phyloP scores from a whole-genome alignment of 1,140 invertebrate genomes.

The Matsumurasca onukii region DNA sequence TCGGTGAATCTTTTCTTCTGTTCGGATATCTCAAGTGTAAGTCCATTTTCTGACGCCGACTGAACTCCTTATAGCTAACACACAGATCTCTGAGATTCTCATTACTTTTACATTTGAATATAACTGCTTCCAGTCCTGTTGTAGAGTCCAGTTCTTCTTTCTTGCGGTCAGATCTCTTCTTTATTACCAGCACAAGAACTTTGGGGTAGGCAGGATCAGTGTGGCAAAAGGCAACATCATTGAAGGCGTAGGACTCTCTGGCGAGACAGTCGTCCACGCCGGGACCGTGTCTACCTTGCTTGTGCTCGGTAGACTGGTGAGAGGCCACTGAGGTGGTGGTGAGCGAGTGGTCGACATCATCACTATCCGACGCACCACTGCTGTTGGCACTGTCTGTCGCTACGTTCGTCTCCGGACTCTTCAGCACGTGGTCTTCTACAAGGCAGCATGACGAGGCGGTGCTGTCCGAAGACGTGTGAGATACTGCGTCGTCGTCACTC shows the following conservation, averaged over 20 bases:
- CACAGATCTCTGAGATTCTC: conserved; percentile 36
- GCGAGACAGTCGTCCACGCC: neutral
- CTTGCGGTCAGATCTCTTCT: conserved; percentile 23
- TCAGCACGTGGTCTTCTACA: conserved; percentile 36
- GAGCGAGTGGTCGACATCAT: conserved; percentile 35
- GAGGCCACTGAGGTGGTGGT: conserved; percentile 3
- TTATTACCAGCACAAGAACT: conserved; percentile 41
- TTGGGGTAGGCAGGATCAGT: conserved; percentile 39
- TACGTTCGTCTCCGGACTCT: neutral
- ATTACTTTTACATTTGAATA: conserved; percentile 31
- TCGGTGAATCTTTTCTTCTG: conserved; percentile 4
- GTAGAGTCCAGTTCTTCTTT: neutral
- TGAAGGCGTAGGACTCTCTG: conserved; percentile 35
- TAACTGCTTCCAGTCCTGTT: conserved; percentile 39
- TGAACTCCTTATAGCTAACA: conserved; percentile 38
- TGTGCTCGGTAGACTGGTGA: neutral
- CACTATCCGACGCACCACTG: conserved; percentile 42
- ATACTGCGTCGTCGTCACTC: conserved; percentile 39
- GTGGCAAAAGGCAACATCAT: conserved; percentile 43
- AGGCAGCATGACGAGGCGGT: conserved; percentile 32
- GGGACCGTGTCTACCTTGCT: neutral
- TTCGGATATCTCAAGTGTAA: conserved; percentile 10
- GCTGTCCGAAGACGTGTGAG: conserved; percentile 37
- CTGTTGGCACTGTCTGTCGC: conserved; percentile 41
- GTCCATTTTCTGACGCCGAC: conserved; percentile 35